Conservation (phyloP, 2,797 vertebrate genomes). For the Fratercula arctica region DNA sequence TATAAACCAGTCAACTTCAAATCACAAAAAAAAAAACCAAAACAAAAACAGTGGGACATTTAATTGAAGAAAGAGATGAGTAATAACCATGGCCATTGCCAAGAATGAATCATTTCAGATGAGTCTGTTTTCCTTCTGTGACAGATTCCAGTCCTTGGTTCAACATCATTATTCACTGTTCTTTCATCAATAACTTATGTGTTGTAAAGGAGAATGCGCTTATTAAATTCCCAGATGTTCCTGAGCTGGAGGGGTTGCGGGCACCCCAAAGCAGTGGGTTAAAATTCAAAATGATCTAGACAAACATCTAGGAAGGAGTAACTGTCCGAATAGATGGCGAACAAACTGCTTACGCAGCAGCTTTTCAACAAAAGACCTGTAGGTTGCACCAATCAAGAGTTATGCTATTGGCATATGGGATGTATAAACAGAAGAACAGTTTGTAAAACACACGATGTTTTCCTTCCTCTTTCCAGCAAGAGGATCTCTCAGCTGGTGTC, state of each 20-base stretch:
- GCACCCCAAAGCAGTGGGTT: not conserved
- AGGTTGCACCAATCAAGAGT: not conserved
- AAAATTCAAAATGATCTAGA: not conserved
- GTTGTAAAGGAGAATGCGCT: not conserved
- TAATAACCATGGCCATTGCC: not conserved
- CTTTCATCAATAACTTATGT: not conserved
- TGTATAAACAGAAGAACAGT: not conserved
- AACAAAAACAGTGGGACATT: not conserved
- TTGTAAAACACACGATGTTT: not conserved
- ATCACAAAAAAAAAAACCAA: not conserved
- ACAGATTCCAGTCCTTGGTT: not conserved
- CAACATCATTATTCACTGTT: not conserved
- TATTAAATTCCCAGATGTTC: not conserved
- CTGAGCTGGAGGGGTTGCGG: not conserved
- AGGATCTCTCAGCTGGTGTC: not conserved
- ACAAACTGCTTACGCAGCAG: not conserved
- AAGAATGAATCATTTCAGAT: constrained; percentile 22
- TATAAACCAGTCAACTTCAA: not conserved
- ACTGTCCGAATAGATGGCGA: not conserved
- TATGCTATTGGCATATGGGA: not conserved
- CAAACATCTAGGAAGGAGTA: not conserved
- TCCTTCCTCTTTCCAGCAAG: not conserved
- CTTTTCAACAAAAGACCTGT: not conserved
- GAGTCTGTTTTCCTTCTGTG: constrained; percentile 29
- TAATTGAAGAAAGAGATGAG: constrained; percentile 13